Percentiles rank a stretch among this genome's conserved stretches.
Evolutionary conservation across 2,888 invertebrate genomes (phyloP).

Genomic region (Abrostola tripartita): DNA sequence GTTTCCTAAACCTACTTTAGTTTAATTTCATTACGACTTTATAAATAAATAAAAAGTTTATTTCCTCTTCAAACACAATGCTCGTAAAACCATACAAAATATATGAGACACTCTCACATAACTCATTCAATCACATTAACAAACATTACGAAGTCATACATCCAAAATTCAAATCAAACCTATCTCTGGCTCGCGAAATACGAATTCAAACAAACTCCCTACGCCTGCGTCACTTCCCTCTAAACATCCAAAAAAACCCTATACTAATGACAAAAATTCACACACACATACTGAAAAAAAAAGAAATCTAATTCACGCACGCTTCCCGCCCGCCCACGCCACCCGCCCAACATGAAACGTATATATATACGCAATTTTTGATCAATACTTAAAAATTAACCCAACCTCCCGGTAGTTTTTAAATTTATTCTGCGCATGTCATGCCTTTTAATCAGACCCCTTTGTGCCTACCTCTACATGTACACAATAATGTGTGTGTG

Average conservation of each 20-base stretch:
- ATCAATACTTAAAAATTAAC: conserved; percentile 89
- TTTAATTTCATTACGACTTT: too few species aligned
- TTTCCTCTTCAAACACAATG: too few species aligned
- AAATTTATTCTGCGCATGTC: conserved; percentile 88
- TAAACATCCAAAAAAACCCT: conserved; percentile 50
- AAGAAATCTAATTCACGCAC: conserved; percentile 83
- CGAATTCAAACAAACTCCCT: conserved; percentile 21
- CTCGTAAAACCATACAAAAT: too few species aligned
- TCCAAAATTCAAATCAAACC: conserved; percentile 35
- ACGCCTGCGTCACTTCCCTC: conserved; percentile 33
- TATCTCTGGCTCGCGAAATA: conserved; percentile 36
- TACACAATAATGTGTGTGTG: conserved; percentile 57
- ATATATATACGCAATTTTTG: conserved; percentile 84
- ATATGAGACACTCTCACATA: not conserved
- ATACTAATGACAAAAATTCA: conserved; percentile 82
- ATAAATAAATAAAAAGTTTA: too few species aligned
- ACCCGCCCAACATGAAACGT: conserved; percentile 47
- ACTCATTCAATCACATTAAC: not conserved
- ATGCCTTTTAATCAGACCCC: conserved; percentile 87
- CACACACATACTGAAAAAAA: conserved; percentile 70
- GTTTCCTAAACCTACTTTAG: too few species aligned
- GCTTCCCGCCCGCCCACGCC: conserved; percentile 50
- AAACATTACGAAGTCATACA: conserved; percentile 1
- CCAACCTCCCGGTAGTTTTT: conserved; percentile 86
- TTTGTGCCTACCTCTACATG: conserved; percentile 77